Base-by-base conservation (phyloP, 2,888 invertebrate species). In the Metacarcinus magister region DNA sequence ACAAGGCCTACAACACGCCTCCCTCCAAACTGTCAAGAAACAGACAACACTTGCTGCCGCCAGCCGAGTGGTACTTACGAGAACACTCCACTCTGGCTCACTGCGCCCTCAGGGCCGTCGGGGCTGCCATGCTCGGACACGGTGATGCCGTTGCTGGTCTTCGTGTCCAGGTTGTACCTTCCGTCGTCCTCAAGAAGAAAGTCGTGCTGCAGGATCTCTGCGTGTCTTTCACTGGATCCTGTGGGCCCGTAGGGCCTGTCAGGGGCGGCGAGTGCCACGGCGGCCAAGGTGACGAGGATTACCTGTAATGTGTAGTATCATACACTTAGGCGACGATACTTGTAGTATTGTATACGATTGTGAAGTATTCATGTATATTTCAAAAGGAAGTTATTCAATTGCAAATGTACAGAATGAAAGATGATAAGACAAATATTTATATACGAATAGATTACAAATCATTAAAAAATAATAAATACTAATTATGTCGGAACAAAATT, bases 121-220 rank as follows among this genome's bases (percentile, higher is more conserved):
- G 96, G 95, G 54, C 94, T 82, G 67, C 94, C 96, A 16, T 60
- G 94, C 95, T 95, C 54, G 54, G 92, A 82, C 46, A 95, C 43
- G 28, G 39, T 39, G 91, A 96, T 96, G 75, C 96, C 96, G 82
- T 96, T 95, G 39, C 95, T 95, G 60, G 96, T 96, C 89, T 96
- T 96, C 89, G 96, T 89, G 28, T 96, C 95, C 16, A 96, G 94
- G 95, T 92, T 96, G 95, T 96, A 96, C 39, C 44, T 96, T n/a
- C 96, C 96, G 93, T 96, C 95, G 13, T 95, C 96, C 39, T 95
- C 93, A 90, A 96, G 94, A 39, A 95, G 93, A 19, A 96, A 75
- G 54, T 96, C 96, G 95, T 96, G 95, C 67, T 93, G 94, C 89
- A 96, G 92, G 90, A 96, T 96, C n/a, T 94, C 94, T n/a, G 96